These are phyloP conservation scores for Dryobota labecula DNA, from an alignment of 2,888 invertebrate genomes.

Conservation along the genomic window DNA sequence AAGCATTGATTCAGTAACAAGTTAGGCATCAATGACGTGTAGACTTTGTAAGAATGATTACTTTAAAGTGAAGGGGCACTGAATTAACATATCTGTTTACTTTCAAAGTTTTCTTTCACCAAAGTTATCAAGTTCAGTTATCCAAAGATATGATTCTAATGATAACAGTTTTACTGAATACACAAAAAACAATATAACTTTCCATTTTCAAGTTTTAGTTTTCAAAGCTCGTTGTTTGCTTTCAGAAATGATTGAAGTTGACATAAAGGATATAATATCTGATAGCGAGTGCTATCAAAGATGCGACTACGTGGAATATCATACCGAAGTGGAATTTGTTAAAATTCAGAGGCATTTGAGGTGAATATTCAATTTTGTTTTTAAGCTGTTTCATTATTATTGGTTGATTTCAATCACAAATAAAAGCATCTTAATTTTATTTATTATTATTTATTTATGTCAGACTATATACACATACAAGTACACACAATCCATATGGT, in stretches of 20 bases:
- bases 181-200: constrained; percentile 16
- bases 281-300: constrained; percentile 79
- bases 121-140: neutral
- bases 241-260: constrained; percentile 75
- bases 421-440: no score
- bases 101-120: neutral
- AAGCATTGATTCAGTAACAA: neutral
- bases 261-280: constrained; percentile 72
- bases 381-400: neutral
- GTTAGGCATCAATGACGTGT: neutral
- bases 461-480: no score
- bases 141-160: constrained; percentile 1
- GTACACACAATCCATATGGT: no score
- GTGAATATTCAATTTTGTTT: constrained; percentile 54
- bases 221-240: constrained; percentile 36
- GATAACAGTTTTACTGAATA: neutral
- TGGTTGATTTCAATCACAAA: no score
- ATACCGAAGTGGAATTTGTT: constrained; percentile 78
- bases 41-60: neutral
- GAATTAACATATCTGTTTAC: neutral
- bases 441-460: no score
- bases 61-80: neutral
- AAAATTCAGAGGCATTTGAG: constrained; percentile 63
- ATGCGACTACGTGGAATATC: constrained; percentile 84
- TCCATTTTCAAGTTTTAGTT: constrained; percentile 8